phyloP scores from a whole-genome alignment of 2,888 invertebrate genomes.

The Caenorhabditis macrosperma region DNA sequence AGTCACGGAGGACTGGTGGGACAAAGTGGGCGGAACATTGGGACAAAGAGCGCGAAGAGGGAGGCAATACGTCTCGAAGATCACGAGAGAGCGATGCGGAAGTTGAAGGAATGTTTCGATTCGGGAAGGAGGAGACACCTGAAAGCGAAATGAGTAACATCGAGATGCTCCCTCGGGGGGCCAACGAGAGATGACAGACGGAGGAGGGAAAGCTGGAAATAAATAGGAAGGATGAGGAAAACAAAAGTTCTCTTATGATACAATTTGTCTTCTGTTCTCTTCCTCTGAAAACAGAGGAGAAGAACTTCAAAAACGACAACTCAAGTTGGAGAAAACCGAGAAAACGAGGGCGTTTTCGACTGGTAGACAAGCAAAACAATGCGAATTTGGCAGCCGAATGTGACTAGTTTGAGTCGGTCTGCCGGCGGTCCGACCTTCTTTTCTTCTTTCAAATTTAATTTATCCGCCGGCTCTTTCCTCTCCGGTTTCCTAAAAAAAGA shows the following conservation, averaged over 20 bases:
- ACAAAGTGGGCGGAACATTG: neutral
- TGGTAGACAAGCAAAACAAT: neutral
- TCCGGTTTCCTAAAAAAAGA: conserved; percentile 8
- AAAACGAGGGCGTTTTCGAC: too few species aligned
- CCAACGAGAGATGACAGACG: too few species aligned
- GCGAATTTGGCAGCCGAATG: neutral
- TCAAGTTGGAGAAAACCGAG: too few species aligned
- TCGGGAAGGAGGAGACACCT: neutral
- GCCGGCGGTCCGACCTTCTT: conserved; percentile 3
- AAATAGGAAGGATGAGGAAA: neutral
- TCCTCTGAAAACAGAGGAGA: too few species aligned
- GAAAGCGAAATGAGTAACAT: neutral
- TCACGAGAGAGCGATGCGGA: neutral
- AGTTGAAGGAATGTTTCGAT: neutral
- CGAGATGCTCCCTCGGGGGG: neutral
- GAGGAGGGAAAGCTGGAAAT: neutral
- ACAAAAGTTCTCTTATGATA: neutral
- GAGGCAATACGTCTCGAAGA: neutral
- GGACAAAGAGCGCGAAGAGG: neutral
- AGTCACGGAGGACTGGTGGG: neutral
- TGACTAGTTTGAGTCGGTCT: neutral
- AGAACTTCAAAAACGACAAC: too few species aligned
- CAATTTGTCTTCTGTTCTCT: too few species aligned
- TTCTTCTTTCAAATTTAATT: conserved; percentile 13
- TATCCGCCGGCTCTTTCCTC: conserved; percentile 1